phyloP scores from a whole-genome alignment of 2,113 vertebrate genomes.

The Pseudorasbora parva region DNA sequence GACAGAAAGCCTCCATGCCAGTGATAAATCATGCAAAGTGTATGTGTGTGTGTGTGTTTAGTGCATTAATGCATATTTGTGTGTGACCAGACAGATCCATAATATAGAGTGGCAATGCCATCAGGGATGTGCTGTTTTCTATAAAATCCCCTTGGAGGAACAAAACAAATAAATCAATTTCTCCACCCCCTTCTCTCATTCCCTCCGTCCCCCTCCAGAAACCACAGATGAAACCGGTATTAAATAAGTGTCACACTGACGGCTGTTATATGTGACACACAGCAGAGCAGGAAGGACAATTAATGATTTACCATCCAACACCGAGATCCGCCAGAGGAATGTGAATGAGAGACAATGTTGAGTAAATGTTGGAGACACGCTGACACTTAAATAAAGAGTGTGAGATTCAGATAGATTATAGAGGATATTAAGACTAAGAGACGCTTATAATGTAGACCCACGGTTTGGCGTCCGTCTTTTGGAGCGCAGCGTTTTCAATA shows the following conservation, averaged over 20 bases:
- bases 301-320: constrained; percentile 65
- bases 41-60: constrained; percentile 14
- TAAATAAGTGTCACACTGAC: constrained; percentile 57
- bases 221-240: neutral
- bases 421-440: constrained; percentile 11
- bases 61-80: constrained; percentile 32
- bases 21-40: neutral
- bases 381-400: constrained; percentile 13
- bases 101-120: constrained; percentile 6
- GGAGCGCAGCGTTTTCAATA: constrained; percentile 40
- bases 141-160: constrained; percentile 45
- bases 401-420: constrained; percentile 15
- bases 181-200: constrained; percentile 30
- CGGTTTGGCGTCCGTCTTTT: constrained; percentile 15
- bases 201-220: neutral
- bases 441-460: constrained; percentile 1
- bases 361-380: neutral
- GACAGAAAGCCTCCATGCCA: constrained; percentile 6
- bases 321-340: constrained; percentile 47
- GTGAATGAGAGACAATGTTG: constrained; percentile 4
- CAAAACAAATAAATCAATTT: constrained; percentile 58
- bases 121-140: constrained; percentile 48
- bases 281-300: constrained; percentile 49
- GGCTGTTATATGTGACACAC: constrained; percentile 31
- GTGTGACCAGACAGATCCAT: constrained; percentile 1